phyloP scores from a whole-genome alignment of 2,888 invertebrate genomes.

The Seira musarum region DNA sequence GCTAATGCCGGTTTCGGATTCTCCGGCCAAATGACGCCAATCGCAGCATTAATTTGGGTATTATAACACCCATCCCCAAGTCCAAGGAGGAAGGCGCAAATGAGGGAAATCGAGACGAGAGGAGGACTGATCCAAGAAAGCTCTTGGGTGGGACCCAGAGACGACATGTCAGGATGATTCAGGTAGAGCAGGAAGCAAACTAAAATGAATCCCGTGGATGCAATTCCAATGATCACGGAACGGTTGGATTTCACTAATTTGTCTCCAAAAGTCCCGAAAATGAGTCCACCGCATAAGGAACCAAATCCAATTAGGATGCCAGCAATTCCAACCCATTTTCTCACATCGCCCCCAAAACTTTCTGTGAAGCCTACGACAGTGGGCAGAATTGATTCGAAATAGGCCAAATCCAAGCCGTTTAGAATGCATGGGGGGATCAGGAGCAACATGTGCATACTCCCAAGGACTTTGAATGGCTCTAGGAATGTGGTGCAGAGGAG shows the following conservation, averaged over 20 bases:
- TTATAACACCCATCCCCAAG: constrained; percentile 98
- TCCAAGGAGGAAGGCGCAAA: constrained; percentile 87
- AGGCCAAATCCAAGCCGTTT: constrained; percentile 90
- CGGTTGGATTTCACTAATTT: constrained; percentile 81
- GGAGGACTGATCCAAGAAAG: constrained; percentile 68
- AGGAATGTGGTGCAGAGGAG: constrained; percentile 18
- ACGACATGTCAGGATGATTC: constrained; percentile 87
- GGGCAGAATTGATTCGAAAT: constrained; percentile 97
- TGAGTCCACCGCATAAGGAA: constrained; percentile 89
- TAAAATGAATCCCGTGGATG: constrained; percentile 86
- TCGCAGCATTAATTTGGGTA: constrained; percentile 93
- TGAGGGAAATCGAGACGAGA: constrained; percentile 77
- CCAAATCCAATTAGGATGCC: constrained; percentile 96
- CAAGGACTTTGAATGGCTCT: constrained; percentile 41
- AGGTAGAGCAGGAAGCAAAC: constrained; percentile 90
- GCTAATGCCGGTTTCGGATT: constrained; percentile 97
- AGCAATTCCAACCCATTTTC: constrained; percentile 90
- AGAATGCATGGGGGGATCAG: constrained; percentile 83
- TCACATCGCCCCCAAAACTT: constrained; percentile 83
- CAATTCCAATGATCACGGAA: constrained; percentile 90
- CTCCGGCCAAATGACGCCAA: constrained; percentile 89
- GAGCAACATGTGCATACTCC: constrained; percentile 81
- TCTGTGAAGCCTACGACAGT: constrained; percentile 86
- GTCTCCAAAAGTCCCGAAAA: constrained; percentile 93
- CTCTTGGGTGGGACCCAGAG: constrained; percentile 79